phyloP scores from a whole-genome alignment of 2,888 invertebrate species.

The Heteromyza rotundicornis region DNA sequence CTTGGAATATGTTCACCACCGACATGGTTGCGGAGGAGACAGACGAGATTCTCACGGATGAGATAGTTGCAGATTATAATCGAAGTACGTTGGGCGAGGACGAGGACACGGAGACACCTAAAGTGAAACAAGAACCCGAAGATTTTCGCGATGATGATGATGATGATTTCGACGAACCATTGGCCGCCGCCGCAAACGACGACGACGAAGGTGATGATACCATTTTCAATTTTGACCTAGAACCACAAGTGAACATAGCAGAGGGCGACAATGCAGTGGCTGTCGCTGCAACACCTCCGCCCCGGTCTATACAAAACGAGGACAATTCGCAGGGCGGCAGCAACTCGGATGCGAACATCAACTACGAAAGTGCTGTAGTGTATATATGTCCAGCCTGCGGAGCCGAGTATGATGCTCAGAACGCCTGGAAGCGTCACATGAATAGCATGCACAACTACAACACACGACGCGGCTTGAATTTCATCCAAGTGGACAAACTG shows the following conservation, averaged over 20 bases:
- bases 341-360: conserved; percentile 43
- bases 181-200: too few species aligned
- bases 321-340: not conserved
- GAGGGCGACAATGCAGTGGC: not conserved
- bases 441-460: conserved; percentile 49
- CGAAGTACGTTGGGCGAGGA: conserved; percentile 33
- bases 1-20: conserved; percentile 54
- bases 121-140: conserved; percentile 22
- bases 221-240: conserved; percentile 50
- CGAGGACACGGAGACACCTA: conserved; percentile 28
- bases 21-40: conserved; percentile 43
- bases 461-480: conserved; percentile 52
- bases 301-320: conserved; percentile 22
- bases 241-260: conserved; percentile 34
- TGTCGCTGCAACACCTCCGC: conserved; percentile 8
- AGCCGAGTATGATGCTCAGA: conserved; percentile 47
- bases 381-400: conserved; percentile 56
- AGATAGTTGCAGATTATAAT: conserved; percentile 14
- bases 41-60: conserved; percentile 11
- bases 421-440: conserved; percentile 53
- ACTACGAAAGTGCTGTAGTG: conserved; percentile 52
- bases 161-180: too few species aligned
- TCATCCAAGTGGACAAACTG: conserved; percentile 51
- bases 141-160: conserved; percentile 13
- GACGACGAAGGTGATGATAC: conserved; percentile 42